Evolutionary conservation across 2,888 invertebrate species (phyloP), one percentile per base, ranked within the genome.

Genomic region (Patella pellucida): DNA sequence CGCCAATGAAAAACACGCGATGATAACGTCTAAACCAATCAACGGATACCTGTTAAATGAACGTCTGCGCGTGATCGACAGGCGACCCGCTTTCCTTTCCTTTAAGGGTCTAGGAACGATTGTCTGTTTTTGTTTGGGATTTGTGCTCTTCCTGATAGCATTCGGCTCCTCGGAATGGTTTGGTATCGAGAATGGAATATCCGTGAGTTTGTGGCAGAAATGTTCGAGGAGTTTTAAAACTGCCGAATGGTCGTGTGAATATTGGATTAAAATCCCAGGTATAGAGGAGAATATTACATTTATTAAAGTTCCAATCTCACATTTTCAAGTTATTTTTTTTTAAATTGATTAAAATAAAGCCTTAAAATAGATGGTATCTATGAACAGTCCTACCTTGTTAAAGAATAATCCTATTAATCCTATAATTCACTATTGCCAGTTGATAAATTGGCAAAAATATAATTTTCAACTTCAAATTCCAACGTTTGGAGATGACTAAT

Each of bases 101-200:
- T 74, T 69, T 14, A 78, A 76, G 19, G 79, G 81, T 7, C 77
- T 77, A 0, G 78, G 78, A 23, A 78, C 77, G 14, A 78, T 79
- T 9, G 77, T 76, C 52, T 77, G 77, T 62, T 81, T 81, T 62
- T 68, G 78, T 12, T 74, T 79, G 52, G 82, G 82, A 51, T 72
- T 82, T 62, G 74, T 77, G 14, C 76, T 80, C 74, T 82, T 80
- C 56, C 77, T 82, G 19, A 74, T 82, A 69, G 80, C 80, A 16
- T 82, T 82, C 72, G 78, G 77, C 31, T 80, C 82, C 27, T 76
- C 78, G 11, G 79, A 82, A 74, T 82, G 82, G 80, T 73, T 82
- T 54, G 82, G 82, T 12, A 68, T 82, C 41, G 80, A 80, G 68
- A 71, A 77, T 50, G 79, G 79, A 3, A 72, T 78, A 52, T 74